Evolutionary conservation across 2,113 vertebrate genomes (phyloP), one percentile per base, ranked within the genome.

Genomic region (Tinamus guttatus): DNA sequence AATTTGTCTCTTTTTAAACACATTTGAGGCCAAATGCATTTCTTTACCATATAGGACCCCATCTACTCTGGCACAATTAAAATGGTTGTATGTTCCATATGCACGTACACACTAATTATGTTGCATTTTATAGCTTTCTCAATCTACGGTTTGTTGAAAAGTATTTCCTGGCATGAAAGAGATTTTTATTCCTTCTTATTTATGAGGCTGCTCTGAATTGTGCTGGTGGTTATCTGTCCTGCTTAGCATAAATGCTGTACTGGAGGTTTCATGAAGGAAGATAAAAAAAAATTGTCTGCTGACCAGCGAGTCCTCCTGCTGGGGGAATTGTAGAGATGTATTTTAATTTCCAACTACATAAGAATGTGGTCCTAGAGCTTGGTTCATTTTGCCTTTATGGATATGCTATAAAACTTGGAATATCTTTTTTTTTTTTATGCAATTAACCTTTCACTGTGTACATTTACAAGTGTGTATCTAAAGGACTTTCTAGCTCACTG

Each of bases 311-410:
- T 68, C 3, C 14, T 65, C 4, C 30, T 65, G 2, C 43, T 32
- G 11, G 9, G 8, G 56, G 32, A 13, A 27, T 10, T 13, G 6
- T 7, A 59, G 17, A 74, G 3, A 8, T 18, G 2, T 49, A 1
- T 18, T 36, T 93, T 54, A n/a, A 41, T 81, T 45, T 85, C 79
- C 19, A 59, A 1, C 3, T 22, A 4, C 9, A 3, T 13, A 58
- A 71, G 20, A 49, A 34, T 11, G 8, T 5, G 2, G 6, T 24
- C 12, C 24, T 34, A 81, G 25, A 27, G 30, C 0, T 69, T 56
- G 32, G 25, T 6, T 40, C 18, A 19, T 63, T 87, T 60, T 70
- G 52, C 11, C 6, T 52, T 71, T 68, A 8, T 32, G 24, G 70
- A 45, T 8, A n/a, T 16, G 5, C 7, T 47, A 25, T 16, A 71